These are phyloP conservation scores for Myxocyprinus asiaticus DNA, from an alignment of 2,113 vertebrate genomes.

Conservation along the genomic window DNA sequence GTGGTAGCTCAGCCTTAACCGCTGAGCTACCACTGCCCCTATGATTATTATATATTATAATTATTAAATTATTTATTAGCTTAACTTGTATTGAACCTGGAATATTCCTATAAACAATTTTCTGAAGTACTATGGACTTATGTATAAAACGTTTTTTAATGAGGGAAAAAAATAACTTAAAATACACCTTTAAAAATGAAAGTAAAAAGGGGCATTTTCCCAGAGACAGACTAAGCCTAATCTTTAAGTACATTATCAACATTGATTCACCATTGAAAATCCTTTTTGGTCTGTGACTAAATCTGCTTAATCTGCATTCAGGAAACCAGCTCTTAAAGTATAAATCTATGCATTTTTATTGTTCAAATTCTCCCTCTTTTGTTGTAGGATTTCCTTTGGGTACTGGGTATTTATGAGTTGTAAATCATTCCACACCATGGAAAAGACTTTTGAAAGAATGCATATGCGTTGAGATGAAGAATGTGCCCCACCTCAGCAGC, in stretches of 20 bases:
- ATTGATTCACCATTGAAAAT: conserved; percentile 3
- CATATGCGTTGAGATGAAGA: background rate
- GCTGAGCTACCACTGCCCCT: too few relatives aligned
- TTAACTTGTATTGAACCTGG: too few relatives aligned
- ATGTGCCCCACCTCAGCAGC: conserved; percentile 15
- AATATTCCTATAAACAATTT: too few relatives aligned
- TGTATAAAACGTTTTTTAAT: too few relatives aligned
- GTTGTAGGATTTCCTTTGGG: background rate
- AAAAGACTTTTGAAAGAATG: background rate
- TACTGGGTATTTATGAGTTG: background rate
- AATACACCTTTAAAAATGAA: background rate
- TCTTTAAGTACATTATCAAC: background rate
- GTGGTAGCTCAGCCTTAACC: too few relatives aligned
- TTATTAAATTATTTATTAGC: too few relatives aligned
- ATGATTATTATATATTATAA: too few relatives aligned
- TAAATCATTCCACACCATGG: background rate
- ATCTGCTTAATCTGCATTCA: background rate
- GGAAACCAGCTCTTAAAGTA: background rate
- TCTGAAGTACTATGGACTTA: too few relatives aligned
- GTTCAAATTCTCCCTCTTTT: background rate
- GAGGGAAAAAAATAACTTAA: too few relatives aligned
- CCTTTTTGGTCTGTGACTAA: background rate
- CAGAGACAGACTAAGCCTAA: background rate
- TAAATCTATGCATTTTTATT: background rate
- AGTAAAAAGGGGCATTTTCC: too few relatives aligned